phyloP scores from a whole-genome alignment of 2,113 vertebrate genomes.

The Furnarius figulus region DNA sequence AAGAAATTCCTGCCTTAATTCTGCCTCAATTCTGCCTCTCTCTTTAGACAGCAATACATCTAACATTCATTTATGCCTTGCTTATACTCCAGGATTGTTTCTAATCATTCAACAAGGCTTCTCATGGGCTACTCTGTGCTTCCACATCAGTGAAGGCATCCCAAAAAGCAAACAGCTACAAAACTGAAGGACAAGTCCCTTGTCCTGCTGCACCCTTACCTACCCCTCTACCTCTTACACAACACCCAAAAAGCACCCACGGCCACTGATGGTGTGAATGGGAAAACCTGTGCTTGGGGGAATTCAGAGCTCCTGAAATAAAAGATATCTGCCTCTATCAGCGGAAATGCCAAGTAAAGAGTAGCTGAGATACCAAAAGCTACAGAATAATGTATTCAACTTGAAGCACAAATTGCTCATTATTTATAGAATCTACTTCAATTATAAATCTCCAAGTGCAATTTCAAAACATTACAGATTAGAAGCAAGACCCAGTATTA shows the following conservation, averaged over 20 bases:
- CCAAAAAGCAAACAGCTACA: not conserved
- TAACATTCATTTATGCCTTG: not conserved
- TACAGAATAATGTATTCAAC: not conserved
- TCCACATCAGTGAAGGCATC: not conserved
- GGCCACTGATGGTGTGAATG: not conserved
- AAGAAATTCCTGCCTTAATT: not conserved
- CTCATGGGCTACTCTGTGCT: not conserved
- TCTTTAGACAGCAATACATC: not conserved
- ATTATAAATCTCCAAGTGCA: not conserved
- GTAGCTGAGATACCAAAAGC: not conserved
- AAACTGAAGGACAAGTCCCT: not conserved
- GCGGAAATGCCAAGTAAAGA: not conserved
- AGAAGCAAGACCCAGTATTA: not conserved
- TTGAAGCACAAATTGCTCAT: not conserved
- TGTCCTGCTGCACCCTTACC: not conserved
- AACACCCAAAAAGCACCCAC: accelerated
- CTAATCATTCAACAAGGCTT: not conserved
- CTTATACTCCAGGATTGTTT: not conserved
- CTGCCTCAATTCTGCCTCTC: not conserved
- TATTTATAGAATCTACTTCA: not conserved
- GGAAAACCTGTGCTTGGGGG: not conserved
- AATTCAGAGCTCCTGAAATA: not conserved
- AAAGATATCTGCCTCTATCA: not conserved
- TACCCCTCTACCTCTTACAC: not conserved
- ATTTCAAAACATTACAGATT: not conserved